Evolutionary conservation across 1,140 invertebrate species (phyloP).

Genomic region (Drosophila jambulina): DNA sequence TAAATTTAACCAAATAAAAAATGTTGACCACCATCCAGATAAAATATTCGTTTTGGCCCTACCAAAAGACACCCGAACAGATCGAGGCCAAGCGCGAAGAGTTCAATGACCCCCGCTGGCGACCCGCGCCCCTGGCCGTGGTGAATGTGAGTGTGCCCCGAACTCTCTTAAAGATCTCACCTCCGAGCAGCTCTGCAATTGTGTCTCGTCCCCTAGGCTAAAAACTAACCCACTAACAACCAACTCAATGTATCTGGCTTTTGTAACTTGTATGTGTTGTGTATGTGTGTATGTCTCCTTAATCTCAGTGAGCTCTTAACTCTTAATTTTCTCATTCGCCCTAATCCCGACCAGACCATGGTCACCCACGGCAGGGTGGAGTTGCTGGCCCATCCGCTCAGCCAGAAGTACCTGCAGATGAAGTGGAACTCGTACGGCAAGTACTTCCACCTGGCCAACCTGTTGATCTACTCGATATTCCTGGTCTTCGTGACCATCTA

Average conservation of each 20-base stretch:
- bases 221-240: constrained; percentile 46
- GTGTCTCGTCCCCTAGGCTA: constrained; percentile 35
- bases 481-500: constrained; percentile 91
- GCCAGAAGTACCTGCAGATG: constrained; percentile 94
- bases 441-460: constrained; percentile 92
- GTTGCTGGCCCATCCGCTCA: constrained; percentile 91
- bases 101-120: constrained; percentile 87
- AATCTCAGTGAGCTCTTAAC: not conserved
- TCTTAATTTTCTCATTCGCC: constrained; percentile 33
- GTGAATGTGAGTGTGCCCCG: constrained; percentile 88
- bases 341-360: constrained; percentile 88
- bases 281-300: constrained; percentile 1
- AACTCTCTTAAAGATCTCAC: constrained; percentile 24
- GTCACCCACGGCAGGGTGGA: constrained; percentile 92
- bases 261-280: constrained; percentile 28
- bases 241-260: constrained; percentile 32
- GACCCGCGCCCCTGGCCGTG: constrained; percentile 87
- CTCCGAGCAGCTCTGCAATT: constrained; percentile 34
- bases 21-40: constrained; percentile 85
- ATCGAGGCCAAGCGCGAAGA: constrained; percentile 86
- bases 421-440: constrained; percentile 95
- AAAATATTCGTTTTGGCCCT: constrained; percentile 88
- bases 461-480: constrained; percentile 91
- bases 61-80: constrained; percentile 87
- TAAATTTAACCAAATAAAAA: not conserved